Evolutionary conservation across 2,113 vertebrate genomes (phyloP), one percentile per base, ranked within the genome.

Genomic region (Lota lota): DNA sequence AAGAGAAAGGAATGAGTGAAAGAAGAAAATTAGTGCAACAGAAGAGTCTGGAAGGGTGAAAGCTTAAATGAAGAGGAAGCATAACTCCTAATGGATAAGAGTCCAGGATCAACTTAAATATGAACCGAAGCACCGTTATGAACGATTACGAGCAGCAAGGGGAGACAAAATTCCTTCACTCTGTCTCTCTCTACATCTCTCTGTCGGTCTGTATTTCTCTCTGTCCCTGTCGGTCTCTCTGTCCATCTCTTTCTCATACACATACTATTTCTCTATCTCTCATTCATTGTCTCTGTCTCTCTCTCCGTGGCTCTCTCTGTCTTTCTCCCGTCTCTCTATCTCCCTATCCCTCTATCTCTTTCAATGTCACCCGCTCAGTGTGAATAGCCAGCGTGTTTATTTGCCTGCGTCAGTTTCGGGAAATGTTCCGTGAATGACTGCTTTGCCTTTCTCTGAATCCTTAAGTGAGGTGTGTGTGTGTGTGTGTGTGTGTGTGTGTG

Each of bases 91-190:
- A 83, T 75, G 83, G 81, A 81, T 86, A 84, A 84, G 85, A 84
- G 83, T 68, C 40, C 76, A 82, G 84, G 62, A 84, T 85, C 81
- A 88, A 89, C 80, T 80, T 79, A 82, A 87, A 86, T 86, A 87
- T 80, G 87, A 87, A 88, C 81, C 85, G 79, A 88, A 85, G 74
- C 86, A 86, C 83, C 82, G 87, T 87, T 86, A 88, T 76, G 77
- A 76, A 79, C 82, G 80, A 87, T 88, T 83, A 88, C 79, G 28
- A 28, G 85, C 88, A 89, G 84, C 88, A 81, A 75, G 40, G 40
- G 8, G 40, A 47, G 5, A 47, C 40, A 11, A 47, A 47, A 10
- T 47, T 47, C 40, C 40, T 47, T 6, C 40, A 47, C 40, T 47
- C 40, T 47, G 40, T 59, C 19, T 73, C 58, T 73, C 72, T 66